Base-by-base conservation (phyloP, 1,140 invertebrate genomes). In the Megalopta genalis region DNA sequence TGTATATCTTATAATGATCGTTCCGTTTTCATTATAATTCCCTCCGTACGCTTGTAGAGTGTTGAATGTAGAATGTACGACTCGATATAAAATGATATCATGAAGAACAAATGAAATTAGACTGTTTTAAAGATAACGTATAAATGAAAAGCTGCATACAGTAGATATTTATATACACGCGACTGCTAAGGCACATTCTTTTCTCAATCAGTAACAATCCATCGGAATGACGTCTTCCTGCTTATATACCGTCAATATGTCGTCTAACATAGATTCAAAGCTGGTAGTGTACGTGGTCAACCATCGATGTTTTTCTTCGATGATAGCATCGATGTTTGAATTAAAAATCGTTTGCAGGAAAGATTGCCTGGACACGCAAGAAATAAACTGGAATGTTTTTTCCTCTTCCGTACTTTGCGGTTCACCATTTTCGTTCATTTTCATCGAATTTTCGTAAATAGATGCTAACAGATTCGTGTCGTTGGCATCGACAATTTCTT, bases 231-330 rank as follows among this genome's bases (percentile, higher is more conserved):
- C 86, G 77, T 93, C 88, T 63, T 92, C 91, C n/a, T 90, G 88
- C 60, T 93, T 88, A 84, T 94, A 93, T n/a, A 93, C 90, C 54
- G 93, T 92, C 25, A 95, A 86, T 83, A 96, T 95, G 88, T 96
- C 95, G 83, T 96, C 95, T 23, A 96, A 86, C 3, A 95, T 90
- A 3, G 94, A 95, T 16, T 94, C 90, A 59, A 96, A 95, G 79
- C 94, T 94, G 60, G 94, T 93, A 2, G 94, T 93, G 77, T 94
- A 92, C 39, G 89, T 93, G 39, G 93, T 89, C 27, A 94, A 87
- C 95, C 95, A 96, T 9, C 93, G 92, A 46, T 90, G 93, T 78
- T 94, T 94, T 27, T 94, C 93, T 10, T 93, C 91, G 1, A 95
- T 90, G 18, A 94, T 91, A 54, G 90, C 84, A 60, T 94, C 91